phyloP scores from a whole-genome alignment of 2,888 invertebrate species.

The Cephonodes hylas region DNA sequence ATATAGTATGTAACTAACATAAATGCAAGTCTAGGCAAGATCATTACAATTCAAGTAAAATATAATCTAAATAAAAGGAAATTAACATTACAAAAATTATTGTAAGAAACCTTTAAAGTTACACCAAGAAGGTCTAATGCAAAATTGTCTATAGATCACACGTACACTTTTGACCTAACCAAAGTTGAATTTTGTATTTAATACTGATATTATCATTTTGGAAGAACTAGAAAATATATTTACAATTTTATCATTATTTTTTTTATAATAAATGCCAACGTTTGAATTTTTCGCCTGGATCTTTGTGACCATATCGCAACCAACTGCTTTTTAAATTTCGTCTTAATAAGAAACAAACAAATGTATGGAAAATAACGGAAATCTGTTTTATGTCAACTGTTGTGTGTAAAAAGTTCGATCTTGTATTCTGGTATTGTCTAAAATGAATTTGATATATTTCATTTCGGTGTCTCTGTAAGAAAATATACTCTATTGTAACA shows the following conservation, averaged over 20 bases:
- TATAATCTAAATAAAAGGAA: constrained; percentile 61
- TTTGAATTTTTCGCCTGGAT: constrained; percentile 71
- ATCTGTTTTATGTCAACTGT: constrained; percentile 50
- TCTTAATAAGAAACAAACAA: constrained; percentile 21
- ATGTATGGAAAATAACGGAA: constrained; percentile 41
- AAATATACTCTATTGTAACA: constrained; percentile 79
- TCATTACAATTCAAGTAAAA: constrained; percentile 67
- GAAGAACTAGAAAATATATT: constrained; percentile 80
- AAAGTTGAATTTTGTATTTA: constrained; percentile 80
- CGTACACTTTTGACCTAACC: constrained; percentile 79
- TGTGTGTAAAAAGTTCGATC: constrained; percentile 80
- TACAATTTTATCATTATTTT: constrained; percentile 64
- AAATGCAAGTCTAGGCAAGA: constrained; percentile 81
- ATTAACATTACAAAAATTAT: constrained; percentile 49
- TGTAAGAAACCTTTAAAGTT: constrained; percentile 60
- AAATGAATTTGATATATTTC: constrained; percentile 76
- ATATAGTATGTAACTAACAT: constrained; percentile 73
- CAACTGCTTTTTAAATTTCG: constrained; percentile 58
- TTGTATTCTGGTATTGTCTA: constrained; percentile 80
- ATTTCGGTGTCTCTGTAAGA: constrained; percentile 73
- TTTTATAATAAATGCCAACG: constrained; percentile 62
- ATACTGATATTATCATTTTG: constrained; percentile 78
- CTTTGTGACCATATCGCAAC: constrained; percentile 76
- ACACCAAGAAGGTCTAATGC: constrained; percentile 70
- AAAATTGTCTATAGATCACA: constrained; percentile 77